Percentiles rank a stretch among this genome's conserved stretches.
phyloP scores from a whole-genome alignment of 2,113 vertebrate genomes.

The Taurulus bubalis region DNA sequence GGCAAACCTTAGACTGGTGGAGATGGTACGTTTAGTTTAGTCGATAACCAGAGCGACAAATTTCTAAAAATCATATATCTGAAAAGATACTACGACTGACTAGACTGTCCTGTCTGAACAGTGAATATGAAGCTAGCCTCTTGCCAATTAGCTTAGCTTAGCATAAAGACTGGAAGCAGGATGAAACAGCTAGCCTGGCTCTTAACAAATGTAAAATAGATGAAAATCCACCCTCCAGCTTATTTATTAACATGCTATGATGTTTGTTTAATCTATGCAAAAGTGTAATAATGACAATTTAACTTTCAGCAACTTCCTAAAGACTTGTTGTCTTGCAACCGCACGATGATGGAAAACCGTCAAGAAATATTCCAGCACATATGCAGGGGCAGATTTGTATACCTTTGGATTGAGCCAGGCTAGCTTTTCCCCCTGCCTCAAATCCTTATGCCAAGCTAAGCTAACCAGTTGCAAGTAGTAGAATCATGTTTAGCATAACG shows the following conservation, averaged over 20 bases:
- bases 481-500: not conserved
- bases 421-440: not conserved
- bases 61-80: not conserved
- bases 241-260: not conserved
- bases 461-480: not conserved
- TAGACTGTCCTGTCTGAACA: not conserved
- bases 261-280: not conserved
- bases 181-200: too few species aligned
- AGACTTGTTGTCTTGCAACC: too few species aligned
- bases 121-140: not conserved
- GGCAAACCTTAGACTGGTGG: constrained; percentile 80
- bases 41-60: not conserved
- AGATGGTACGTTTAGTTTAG: constrained; percentile 47
- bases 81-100: not conserved
- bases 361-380: not conserved
- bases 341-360: not conserved
- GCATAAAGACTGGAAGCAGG: too few species aligned
- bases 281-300: not conserved
- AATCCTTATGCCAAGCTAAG: not conserved
- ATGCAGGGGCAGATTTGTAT: not conserved
- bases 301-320: not conserved
- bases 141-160: not conserved
- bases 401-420: not conserved
- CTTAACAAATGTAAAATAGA: not conserved
- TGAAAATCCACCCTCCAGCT: not conserved